phyloP scores from a whole-genome alignment of 2,888 invertebrate species.

The Geophilus truncorum region DNA sequence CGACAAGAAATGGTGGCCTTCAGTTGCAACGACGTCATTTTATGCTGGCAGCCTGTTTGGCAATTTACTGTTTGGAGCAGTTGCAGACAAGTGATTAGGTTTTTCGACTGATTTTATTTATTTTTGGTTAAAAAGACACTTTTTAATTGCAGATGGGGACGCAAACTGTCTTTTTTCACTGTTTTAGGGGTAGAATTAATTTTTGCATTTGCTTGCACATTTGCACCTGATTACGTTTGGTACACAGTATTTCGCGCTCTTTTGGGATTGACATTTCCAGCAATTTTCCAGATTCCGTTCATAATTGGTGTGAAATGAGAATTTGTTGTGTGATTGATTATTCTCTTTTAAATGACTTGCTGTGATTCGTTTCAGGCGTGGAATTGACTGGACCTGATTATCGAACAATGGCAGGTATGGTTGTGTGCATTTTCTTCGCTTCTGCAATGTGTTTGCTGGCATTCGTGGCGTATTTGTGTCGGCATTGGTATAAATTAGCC shows the following conservation, averaged over 20 bases:
- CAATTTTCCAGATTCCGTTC: constrained; percentile 63
- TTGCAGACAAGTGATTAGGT: constrained; percentile 57
- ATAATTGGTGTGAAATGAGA: too few relatives aligned
- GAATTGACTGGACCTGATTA: constrained; percentile 62
- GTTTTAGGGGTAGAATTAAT: constrained; percentile 60
- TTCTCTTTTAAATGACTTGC: too few relatives aligned
- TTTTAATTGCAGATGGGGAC: constrained; percentile 55
- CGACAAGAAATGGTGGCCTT: constrained; percentile 59
- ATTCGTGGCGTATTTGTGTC: constrained; percentile 58
- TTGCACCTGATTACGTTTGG: constrained; percentile 52
- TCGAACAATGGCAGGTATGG: constrained; percentile 61
- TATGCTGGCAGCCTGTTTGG: constrained; percentile 66
- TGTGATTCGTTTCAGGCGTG: constrained; percentile 47
- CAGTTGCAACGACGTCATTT: constrained; percentile 61
- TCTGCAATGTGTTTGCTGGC: constrained; percentile 76
- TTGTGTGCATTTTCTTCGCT: constrained; percentile 62
- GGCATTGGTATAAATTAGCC: constrained; percentile 60
- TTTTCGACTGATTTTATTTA: neutral
- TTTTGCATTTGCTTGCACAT: constrained; percentile 59
- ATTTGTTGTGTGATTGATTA: too few relatives aligned
- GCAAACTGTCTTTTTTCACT: constrained; percentile 59
- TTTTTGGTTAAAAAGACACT: too few relatives aligned
- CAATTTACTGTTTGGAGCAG: constrained; percentile 62
- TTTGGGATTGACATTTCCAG: constrained; percentile 63
- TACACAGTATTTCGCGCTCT: constrained; percentile 58